Percentiles rank a stretch among this genome's conserved stretches.
These are phyloP conservation scores for Pteromalus puparum DNA, from an alignment of 1,140 invertebrate species.

Conservation along the genomic window DNA sequence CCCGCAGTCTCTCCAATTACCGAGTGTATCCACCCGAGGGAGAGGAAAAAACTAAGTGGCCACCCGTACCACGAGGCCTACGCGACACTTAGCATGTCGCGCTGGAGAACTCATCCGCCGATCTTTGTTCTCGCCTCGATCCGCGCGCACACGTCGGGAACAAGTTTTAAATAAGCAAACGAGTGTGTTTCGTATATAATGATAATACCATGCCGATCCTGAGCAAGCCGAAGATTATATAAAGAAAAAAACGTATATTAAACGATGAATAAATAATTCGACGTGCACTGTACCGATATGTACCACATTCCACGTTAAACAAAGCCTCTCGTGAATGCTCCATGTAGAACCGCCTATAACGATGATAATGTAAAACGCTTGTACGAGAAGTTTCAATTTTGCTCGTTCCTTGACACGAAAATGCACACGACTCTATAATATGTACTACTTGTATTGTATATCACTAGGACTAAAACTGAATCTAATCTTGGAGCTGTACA, in stretches of 20 bases:
- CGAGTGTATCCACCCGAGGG: no score
- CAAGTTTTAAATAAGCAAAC: conserved; percentile 27
- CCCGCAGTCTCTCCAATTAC: no score
- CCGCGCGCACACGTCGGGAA: no score
- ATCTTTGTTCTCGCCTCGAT: no score
- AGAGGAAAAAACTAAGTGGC: no score
- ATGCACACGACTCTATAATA: not conserved
- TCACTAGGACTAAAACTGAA: not conserved
- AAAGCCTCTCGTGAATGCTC: conserved; percentile 40
- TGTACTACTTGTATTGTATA: not conserved
- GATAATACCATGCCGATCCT: conserved; percentile 1
- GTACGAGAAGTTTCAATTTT: conserved; percentile 51
- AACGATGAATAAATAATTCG: conserved; percentile 15
- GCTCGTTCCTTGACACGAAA: not conserved
- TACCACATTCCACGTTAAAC: conserved; percentile 45
- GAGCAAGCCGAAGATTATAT: no score
- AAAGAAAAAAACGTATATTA: not conserved
- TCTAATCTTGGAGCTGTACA: not conserved
- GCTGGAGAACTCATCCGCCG: no score
- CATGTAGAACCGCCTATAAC: conserved; percentile 36
- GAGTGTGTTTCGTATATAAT: conserved; percentile 23
- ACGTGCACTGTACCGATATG: conserved; percentile 44
- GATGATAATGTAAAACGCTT: conserved; percentile 17
- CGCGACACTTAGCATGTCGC: no score
- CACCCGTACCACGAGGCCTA: no score